These are phyloP conservation scores for Acrocephalus arundinaceus DNA, from an alignment of 2,113 vertebrate genomes.

Conservation along the genomic window DNA sequence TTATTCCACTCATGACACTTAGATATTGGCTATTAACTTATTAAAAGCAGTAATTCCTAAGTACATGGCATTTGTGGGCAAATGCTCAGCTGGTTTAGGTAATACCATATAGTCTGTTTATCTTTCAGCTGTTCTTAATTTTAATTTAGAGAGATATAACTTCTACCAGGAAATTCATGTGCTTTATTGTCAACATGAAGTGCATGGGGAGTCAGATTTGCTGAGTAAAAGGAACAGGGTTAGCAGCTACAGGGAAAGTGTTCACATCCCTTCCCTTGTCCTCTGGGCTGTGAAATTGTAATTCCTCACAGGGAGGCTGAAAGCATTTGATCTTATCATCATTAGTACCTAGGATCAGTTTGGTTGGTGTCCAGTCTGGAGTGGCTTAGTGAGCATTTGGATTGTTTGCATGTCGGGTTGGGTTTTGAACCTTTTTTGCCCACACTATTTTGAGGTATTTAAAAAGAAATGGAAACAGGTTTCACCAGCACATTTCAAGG, in stretches of 20 bases:
- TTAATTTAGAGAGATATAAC: background rate
- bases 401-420: background rate
- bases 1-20: conserved; percentile 4
- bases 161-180: background rate
- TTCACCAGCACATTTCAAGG: background rate
- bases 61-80: background rate
- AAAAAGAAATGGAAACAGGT: background rate
- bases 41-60: conserved; percentile 54
- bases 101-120: background rate
- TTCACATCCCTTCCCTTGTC: background rate
- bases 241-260: background rate
- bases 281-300: background rate
- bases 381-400: background rate
- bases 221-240: background rate
- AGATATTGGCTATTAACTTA: conserved; percentile 10
- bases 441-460: background rate
- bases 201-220: background rate
- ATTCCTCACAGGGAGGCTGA: background rate
- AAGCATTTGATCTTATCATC: background rate
- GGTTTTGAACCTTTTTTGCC: background rate
- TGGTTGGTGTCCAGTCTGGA: background rate
- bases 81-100: background rate
- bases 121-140: background rate
- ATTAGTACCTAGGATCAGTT: background rate
- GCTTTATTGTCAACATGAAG: background rate